Conservation (phyloP, 2,888 invertebrate genomes). For the Spatulosminthurus flaviceps region DNA sequence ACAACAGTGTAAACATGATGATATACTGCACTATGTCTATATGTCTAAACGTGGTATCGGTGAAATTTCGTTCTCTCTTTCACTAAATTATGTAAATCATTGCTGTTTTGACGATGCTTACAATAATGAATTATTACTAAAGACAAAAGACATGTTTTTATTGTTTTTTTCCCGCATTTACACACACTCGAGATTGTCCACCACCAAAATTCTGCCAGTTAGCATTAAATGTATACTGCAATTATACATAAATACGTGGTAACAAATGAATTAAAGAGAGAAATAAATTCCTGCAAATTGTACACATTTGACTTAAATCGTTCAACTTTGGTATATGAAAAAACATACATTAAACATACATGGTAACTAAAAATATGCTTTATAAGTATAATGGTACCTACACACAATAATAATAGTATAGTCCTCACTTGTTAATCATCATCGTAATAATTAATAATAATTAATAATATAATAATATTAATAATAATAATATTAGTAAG, state of each 20-base stretch:
- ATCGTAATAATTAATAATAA: too few species aligned
- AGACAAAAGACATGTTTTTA: slow-evolving; percentile 47
- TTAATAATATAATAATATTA: too few species aligned
- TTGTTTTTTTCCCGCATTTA: slow-evolving; percentile 48
- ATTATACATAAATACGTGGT: slow-evolving; percentile 6
- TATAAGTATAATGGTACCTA: neutral
- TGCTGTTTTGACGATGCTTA: neutral
- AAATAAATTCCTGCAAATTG: slow-evolving; percentile 38
- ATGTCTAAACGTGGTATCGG: too few species aligned
- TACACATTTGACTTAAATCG: slow-evolving; percentile 49
- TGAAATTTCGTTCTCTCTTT: too few species aligned
- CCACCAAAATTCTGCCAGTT: slow-evolving; percentile 41
- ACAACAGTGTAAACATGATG: too few species aligned
- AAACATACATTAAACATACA: too few species aligned
- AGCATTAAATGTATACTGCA: slow-evolving; percentile 29
- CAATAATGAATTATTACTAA: slow-evolving; percentile 19
- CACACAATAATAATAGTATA: neutral
- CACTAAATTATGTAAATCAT: too few species aligned
- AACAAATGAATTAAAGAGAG: slow-evolving; percentile 20
- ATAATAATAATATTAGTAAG: too few species aligned
- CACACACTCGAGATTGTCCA: slow-evolving; percentile 48
- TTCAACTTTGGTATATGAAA: slow-evolving; percentile 51
- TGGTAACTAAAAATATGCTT: slow-evolving; percentile 5
- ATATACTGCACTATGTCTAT: too few species aligned
- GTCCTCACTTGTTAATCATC: too few species aligned